phyloP scores from a whole-genome alignment of 2,113 vertebrate genomes.

The pig (Sus scrofa) region T2T-Sscrofa CM000819.6:7486501-7487000 shows the following conservation, averaged over 20 bases:
- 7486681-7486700: neutral
- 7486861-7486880: neutral
- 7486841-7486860: neutral
- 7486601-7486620: neutral
- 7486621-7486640: neutral
- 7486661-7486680: neutral
- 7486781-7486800: neutral
- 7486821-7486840: neutral
- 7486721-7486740: neutral
- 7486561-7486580: no score
- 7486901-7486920: neutral
- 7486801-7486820: neutral
- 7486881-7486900: neutral
- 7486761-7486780: neutral
- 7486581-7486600: no score
- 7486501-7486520: no score
- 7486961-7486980: neutral
- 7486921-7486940: neutral
- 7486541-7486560: no score
- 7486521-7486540: no score
- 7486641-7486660: neutral
- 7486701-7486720: neutral
- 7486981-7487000: rapidly evolving
- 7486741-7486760: neutral
- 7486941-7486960: neutral